Evolutionary conservation across 2,888 invertebrate species (phyloP).

Genomic region (Lithophane socia): DNA sequence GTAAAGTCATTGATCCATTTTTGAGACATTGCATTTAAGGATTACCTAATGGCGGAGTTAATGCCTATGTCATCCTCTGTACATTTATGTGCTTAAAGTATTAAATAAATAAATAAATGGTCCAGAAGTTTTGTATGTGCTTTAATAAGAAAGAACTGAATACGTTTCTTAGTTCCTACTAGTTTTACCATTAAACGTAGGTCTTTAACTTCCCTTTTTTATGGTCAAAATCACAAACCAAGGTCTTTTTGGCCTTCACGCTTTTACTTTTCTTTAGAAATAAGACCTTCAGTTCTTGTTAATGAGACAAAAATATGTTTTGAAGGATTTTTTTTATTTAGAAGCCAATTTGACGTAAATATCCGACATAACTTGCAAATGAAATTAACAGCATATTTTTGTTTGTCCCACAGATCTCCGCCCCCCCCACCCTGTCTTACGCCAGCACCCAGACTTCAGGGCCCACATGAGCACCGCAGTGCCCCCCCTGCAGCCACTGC

Average conservation of each 20-base stretch:
- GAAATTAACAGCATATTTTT: background rate
- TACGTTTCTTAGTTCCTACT: too few species aligned
- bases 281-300: background rate
- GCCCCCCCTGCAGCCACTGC: slow-evolving; percentile 84
- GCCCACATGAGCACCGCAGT: slow-evolving; percentile 79
- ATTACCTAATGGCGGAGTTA: too few species aligned
- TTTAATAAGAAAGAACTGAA: too few species aligned
- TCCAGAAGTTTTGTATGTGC: too few species aligned
- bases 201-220: background rate
- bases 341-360: too few species aligned
- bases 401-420: slow-evolving; percentile 77
- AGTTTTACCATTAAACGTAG: too few species aligned
- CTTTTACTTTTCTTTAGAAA: background rate
- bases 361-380: background rate
- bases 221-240: background rate
- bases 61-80: too few species aligned
- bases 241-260: background rate
- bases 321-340: background rate
- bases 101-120: too few species aligned
- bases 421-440: slow-evolving; percentile 80
- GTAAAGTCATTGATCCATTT: too few species aligned
- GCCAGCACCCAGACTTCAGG: slow-evolving; percentile 84
- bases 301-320: background rate
- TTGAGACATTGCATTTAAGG: too few species aligned
- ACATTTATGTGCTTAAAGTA: too few species aligned